Evolutionary conservation across 2,797 vertebrate genomes (phyloP), one percentile per base, ranked within the genome.

Genomic region (Urophycis tenuis): DNA sequence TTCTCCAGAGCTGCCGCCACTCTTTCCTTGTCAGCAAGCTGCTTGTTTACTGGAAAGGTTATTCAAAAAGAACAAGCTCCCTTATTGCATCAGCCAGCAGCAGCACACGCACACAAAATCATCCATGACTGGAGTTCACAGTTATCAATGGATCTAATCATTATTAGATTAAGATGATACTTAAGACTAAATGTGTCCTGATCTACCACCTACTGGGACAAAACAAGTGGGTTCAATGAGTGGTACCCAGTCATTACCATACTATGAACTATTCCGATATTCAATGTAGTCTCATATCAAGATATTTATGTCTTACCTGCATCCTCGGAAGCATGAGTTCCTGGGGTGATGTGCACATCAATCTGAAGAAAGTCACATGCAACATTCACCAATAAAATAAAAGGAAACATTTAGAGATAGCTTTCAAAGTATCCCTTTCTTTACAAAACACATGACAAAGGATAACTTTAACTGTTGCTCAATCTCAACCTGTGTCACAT

Each of bases 1-100:
- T 99, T 99, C 81, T 99, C 97, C 91, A 99, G 84, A 75, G 97
- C 98, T 1, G 98, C 97, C 3, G 98, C 97, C 36, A 99, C 97
- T 70, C 97, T 90, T 82, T 99, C 97, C 88, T 99, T 99, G 90
- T 99, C 98, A 1, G 95, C 96, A 19, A 99, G 94, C 86, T 99
- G 98, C 84, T 99, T 99, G 86, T 99, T 99, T 75, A 99, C 97
- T 99, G 88, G 19, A 78, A 25, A 33, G 15, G 29, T 12, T 14
- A 78, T 71, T 60, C 1, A 60, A 60, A 25, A n/a, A 29, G 60
- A 64, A 64, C n/a, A 25, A 29, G 11, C n/a, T 11, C 36, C 19
- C 49, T 53, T 49, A 5, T 49, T 49, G 19, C 9, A 53, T 53
- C 6, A n/a, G n/a, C 19, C 19, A 19, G 41, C 14, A 45, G 41